These are phyloP conservation scores for Dendrolimus punctatus DNA, from an alignment of 1,140 invertebrate genomes.

Conservation along the genomic window DNA sequence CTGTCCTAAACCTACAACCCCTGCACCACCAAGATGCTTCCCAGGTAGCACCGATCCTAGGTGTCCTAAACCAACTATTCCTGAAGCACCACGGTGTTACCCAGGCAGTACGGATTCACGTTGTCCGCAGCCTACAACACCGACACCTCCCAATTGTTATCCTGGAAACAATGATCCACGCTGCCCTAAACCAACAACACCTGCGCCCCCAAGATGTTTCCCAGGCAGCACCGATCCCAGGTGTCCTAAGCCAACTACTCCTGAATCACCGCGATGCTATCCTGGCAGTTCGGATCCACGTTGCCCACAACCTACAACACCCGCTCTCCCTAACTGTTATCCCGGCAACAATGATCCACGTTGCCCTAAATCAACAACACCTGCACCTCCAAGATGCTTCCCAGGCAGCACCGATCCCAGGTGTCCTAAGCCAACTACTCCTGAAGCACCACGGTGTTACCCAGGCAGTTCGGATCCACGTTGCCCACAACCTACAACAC, in stretches of 20 bases:
- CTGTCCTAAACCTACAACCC: conserved; percentile 17
- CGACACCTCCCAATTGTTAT: conserved; percentile 31
- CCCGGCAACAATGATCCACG: conserved; percentile 54
- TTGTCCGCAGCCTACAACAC: conserved; percentile 26
- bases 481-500: conserved; percentile 47
- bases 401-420: conserved; percentile 56
- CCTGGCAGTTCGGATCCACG: conserved; percentile 43
- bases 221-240: conserved; percentile 53
- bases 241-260: conserved; percentile 37
- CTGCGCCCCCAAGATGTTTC: conserved; percentile 32
- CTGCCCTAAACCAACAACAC: conserved; percentile 36
- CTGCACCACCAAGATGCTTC: conserved; percentile 30
- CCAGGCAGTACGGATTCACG: conserved; percentile 37
- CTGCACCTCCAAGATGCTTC: conserved; percentile 43
- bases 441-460: no score
- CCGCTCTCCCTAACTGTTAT: conserved; percentile 40
- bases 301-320: conserved; percentile 40
- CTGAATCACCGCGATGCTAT: conserved; percentile 17
- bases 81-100: conserved; percentile 26
- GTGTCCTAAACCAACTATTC: conserved; percentile 28
- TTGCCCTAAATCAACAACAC: conserved; percentile 56
- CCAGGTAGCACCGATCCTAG: conserved; percentile 39
- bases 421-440: conserved; percentile 31
- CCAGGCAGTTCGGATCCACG: no score
- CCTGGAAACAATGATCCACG: conserved; percentile 53